These are phyloP conservation scores for Percopsis omiscomaycus DNA, from an alignment of 2,797 vertebrate species.

Conservation along the genomic window DNA sequence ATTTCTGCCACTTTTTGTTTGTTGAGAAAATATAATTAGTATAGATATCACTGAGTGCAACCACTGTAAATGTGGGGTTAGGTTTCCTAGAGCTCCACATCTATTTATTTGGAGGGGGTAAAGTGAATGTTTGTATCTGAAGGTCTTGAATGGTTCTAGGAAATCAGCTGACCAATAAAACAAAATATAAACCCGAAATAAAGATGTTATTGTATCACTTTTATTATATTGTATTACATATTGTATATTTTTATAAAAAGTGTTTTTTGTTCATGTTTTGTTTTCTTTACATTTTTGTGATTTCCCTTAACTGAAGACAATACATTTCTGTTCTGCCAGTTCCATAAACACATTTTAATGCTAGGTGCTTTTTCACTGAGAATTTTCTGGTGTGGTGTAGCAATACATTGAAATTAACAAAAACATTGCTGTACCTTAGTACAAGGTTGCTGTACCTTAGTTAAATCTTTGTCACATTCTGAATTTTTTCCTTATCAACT, in stretches of 20 bases:
- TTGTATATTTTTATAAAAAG: not conserved
- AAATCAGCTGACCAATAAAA: slow-evolving; percentile 8
- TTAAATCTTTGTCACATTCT: no score
- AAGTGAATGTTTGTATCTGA: slow-evolving; percentile 49
- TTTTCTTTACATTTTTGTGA: not conserved
- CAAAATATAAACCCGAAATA: not conserved
- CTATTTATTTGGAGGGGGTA: slow-evolving; percentile 54
- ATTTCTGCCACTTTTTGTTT: slow-evolving; percentile 15
- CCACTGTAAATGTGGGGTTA: slow-evolving; percentile 47
- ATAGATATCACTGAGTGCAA: slow-evolving; percentile 46
- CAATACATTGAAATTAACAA: no score
- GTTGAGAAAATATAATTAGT: slow-evolving; percentile 39
- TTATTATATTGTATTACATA: not conserved
- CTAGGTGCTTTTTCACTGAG: no score
- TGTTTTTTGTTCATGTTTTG: not conserved
- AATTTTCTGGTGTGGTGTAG: no score
- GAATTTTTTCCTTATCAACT: no score
- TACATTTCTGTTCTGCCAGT: no score
- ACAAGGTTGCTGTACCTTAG: no score
- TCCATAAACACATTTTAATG: no score
- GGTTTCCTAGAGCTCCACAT: slow-evolving; percentile 47
- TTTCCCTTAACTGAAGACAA: no score
- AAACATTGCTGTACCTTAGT: no score
- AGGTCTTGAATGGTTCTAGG: slow-evolving; percentile 6
- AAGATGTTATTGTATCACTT: not conserved